Percentiles rank a stretch among this genome's conserved stretches.
phyloP scores from a whole-genome alignment of 2,797 vertebrate species.

The Columba guinea region DNA sequence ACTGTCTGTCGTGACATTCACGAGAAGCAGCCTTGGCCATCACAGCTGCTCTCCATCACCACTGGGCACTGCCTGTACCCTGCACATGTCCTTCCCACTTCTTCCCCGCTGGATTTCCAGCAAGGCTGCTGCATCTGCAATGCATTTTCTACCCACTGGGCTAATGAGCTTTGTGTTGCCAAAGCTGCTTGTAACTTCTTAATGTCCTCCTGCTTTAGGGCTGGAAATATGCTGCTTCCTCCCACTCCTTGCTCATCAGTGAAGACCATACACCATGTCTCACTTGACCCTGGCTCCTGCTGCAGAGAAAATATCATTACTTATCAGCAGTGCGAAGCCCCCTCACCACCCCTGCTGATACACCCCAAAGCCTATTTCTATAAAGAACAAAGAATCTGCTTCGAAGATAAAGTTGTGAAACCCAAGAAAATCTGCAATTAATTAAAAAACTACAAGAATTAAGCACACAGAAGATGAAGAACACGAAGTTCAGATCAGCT shows the following conservation, averaged over 20 bases:
- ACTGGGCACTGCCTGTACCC: not conserved
- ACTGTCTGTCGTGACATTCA: accelerated
- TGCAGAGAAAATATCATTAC: not conserved
- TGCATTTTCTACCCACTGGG: not conserved
- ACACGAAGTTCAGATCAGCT: not conserved
- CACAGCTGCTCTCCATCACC: not conserved
- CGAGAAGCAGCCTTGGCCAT: not conserved
- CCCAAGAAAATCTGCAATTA: slow-evolving; percentile 8
- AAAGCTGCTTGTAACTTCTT: slow-evolving; percentile 1
- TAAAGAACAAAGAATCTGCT: not conserved
- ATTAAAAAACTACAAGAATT: not conserved
- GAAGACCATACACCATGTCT: accelerated
- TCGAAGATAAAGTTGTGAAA: not conserved
- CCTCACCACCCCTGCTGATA: not conserved
- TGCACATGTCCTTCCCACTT: not conserved
- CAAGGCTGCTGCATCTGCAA: not conserved
- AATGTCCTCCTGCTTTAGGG: not conserved
- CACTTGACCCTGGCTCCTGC: not conserved
- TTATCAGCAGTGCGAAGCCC: not conserved
- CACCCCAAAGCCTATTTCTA: not conserved
- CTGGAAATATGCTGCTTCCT: not conserved
- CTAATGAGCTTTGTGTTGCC: not conserved
- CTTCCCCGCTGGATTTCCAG: not conserved
- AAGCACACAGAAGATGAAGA: not conserved
- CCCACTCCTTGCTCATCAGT: not conserved